phyloP scores from a whole-genome alignment of 2,797 vertebrate species.

The Alcedo atthis region DNA sequence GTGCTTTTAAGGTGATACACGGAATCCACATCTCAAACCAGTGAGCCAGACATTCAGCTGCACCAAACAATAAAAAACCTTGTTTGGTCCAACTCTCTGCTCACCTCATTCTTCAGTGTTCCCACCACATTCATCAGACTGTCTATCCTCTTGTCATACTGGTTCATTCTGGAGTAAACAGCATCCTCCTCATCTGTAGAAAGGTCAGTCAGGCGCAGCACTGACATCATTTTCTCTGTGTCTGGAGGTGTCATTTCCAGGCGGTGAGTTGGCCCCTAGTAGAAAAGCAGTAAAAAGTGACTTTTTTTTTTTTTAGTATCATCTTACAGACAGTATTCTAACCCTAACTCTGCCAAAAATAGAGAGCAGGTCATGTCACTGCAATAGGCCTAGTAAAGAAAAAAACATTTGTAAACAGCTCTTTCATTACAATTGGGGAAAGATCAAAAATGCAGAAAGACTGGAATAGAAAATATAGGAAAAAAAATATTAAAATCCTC shows the following conservation, averaged over 20 bases:
- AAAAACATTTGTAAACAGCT: background rate
- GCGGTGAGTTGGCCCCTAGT: slow-evolving; percentile 83
- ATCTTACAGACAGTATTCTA: background rate
- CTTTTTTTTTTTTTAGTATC: background rate
- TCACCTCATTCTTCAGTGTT: slow-evolving; percentile 90
- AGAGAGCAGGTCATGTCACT: background rate
- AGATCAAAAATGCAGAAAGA: background rate
- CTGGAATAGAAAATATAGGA: background rate
- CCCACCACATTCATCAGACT: slow-evolving; percentile 87
- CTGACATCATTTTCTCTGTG: slow-evolving; percentile 79
- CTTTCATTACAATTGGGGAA: background rate
- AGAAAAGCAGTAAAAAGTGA: background rate
- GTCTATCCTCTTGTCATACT: slow-evolving; percentile 90
- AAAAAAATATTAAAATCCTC: background rate
- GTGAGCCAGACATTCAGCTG: background rate
- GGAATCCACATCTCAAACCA: background rate
- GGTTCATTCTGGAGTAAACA: slow-evolving; percentile 82
- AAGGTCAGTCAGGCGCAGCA: slow-evolving; percentile 86
- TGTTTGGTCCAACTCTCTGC: background rate
- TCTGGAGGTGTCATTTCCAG: slow-evolving; percentile 82
- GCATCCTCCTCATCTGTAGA: slow-evolving; percentile 86
- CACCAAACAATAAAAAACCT: background rate
- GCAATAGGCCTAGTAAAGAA: background rate
- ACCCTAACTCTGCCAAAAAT: background rate
- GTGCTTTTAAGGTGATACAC: background rate